phyloP scores from a whole-genome alignment of 2,113 vertebrate species.

The Tricholaema leucomelas region DNA sequence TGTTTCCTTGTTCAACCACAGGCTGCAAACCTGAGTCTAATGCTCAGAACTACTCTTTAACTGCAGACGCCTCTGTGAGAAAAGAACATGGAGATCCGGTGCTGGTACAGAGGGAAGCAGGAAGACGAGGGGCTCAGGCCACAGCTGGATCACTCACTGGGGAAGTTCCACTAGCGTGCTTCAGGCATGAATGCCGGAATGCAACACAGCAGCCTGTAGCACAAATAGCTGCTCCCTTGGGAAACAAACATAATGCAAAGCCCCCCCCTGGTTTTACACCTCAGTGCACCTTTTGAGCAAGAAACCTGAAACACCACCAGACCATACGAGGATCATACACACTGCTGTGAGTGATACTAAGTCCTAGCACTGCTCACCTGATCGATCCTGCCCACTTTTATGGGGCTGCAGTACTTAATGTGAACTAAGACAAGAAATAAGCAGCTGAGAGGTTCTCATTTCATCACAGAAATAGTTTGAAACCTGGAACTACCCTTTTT shows the following conservation, averaged over 20 bases:
- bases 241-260: not conserved
- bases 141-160: not conserved
- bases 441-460: not conserved
- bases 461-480: not conserved
- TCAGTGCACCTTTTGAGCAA: not conserved
- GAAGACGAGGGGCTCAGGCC: not conserved
- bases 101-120: accelerated
- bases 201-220: not conserved
- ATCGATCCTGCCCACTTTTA: not conserved
- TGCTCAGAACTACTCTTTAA: not conserved
- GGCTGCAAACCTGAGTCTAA: not conserved
- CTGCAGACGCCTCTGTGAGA: not conserved
- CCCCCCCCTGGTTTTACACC: not conserved
- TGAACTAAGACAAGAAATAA: not conserved
- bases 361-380: not conserved
- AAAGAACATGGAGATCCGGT: not conserved
- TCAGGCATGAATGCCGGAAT: not conserved
- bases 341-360: not conserved
- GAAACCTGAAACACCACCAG: not conserved
- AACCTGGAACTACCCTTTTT: not conserved
- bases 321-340: not conserved
- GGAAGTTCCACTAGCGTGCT: not conserved
- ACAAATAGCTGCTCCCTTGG: not conserved
- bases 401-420: not conserved
- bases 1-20: not conserved